A percentile compares a stretch with the other conserved stretches of the same genome.
Evolutionary conservation across 2,888 invertebrate genomes (phyloP).

Genomic region (Callyntrura guangdongensis): DNA sequence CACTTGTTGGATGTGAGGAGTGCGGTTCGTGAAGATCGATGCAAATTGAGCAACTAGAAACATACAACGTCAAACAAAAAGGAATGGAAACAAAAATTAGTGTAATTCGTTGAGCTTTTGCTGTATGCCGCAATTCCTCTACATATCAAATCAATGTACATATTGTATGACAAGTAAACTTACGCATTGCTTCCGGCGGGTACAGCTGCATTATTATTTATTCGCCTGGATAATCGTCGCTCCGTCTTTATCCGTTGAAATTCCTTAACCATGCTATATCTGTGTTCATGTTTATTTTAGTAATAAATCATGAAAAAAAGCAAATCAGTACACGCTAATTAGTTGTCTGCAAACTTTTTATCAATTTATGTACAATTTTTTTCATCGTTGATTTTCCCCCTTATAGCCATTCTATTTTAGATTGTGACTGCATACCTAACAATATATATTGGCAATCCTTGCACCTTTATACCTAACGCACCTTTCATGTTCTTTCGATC

Average conservation of each 20-base stretch:
- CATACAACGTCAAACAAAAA: constrained; percentile 9
- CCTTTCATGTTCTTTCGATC: constrained; percentile 36
- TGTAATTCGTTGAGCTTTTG: background rate
- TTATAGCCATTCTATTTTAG: constrained; percentile 4
- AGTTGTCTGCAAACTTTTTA: background rate
- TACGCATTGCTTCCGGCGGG: constrained; percentile 84
- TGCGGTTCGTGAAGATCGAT: constrained; percentile 83
- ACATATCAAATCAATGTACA: too few relatives aligned
- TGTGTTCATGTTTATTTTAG: constrained; percentile 43
- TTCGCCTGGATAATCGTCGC: constrained; percentile 83
- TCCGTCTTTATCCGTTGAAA: constrained; percentile 85
- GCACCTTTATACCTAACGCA: background rate
- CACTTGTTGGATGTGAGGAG: constrained; percentile 77
- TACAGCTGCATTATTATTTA: constrained; percentile 83
- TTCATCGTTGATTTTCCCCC: background rate
- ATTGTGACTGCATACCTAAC: background rate
- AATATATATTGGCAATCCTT: background rate
- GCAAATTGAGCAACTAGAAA: constrained; percentile 84
- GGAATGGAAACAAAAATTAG: constrained; percentile 26
- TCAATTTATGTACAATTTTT: background rate
- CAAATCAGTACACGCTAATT: constrained; percentile 44
- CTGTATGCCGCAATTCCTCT: too few relatives aligned
- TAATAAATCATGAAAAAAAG: constrained; percentile 29
- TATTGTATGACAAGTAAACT: constrained; percentile 54
- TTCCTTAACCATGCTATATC: constrained; percentile 85